A percentile compares a stretch with the other conserved stretches of the same genome.
Evolutionary conservation across 2,113 vertebrate genomes (phyloP).

Genomic region (Cnemophilus loriae): DNA sequence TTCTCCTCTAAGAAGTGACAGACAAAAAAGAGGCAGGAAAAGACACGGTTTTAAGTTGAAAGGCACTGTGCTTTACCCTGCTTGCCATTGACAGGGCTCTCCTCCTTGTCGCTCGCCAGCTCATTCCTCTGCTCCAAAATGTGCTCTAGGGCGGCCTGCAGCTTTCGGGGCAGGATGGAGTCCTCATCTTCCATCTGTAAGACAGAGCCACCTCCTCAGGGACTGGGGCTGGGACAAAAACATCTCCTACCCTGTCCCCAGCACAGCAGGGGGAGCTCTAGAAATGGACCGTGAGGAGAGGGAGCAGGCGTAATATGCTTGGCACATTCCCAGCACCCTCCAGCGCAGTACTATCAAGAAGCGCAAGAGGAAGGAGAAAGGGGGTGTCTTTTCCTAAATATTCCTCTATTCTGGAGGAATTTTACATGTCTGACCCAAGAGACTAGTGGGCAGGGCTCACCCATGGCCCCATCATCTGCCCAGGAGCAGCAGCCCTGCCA

Average conservation of each 20-base stretch:
- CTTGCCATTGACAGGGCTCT: conserved; percentile 71
- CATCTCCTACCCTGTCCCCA: neutral
- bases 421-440: rapidly evolving
- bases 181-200: conserved; percentile 93
- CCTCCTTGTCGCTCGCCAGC: conserved; percentile 82
- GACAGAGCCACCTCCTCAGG: conserved; percentile 18
- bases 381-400: neutral
- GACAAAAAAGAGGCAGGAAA: neutral
- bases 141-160: conserved; percentile 89
- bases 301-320: neutral
- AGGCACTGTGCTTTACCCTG: conserved; percentile 48
- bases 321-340: neutral
- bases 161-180: conserved; percentile 92
- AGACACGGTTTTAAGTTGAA: neutral
- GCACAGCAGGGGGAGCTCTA: neutral
- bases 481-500: rapidly evolving
- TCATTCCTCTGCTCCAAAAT: conserved; percentile 90
- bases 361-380: neutral
- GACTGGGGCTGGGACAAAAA: rapidly evolving
- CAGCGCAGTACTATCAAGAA: neutral
- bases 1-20: neutral
- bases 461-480: rapidly evolving
- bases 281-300: neutral
- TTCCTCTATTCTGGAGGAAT: neutral
- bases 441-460: neutral